Base-by-base conservation (phyloP, 2,888 invertebrate species). In the Meghimatium bilineatum region DNA sequence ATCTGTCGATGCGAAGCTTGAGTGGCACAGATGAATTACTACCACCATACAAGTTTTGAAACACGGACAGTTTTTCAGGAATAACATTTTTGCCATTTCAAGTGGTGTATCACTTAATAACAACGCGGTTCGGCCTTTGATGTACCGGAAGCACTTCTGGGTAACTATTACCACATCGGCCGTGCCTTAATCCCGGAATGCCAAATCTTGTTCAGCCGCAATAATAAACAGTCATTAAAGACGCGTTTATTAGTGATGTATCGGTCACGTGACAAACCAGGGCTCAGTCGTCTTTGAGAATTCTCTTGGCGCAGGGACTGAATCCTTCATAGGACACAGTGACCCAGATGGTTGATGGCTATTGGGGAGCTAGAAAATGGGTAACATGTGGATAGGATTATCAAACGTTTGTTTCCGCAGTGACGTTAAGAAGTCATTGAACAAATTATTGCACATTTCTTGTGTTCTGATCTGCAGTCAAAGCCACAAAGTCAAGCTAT, bases 141-240 rank as follows among this genome's bases (percentile, higher is more conserved):
- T 77, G 63, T 77, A 60, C 63, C 63, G 77, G 77, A 77, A 77
- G 77, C 38, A 20, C 36, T 63, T 77, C 38, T 60, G n/a, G 32
- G 77, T 5, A 77, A 60, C 77, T 38, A 77, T 77, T 77, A 77
- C 77, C 77, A 60, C 77, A 63, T 63, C 38, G 63, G 63, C 63
- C 77, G n/a, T n/a, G 36, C 36, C 20, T 38, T 77, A 77, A 77
- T 77, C 77, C 63, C 17, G 63, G 63, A 63, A 77, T 63, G 60
- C 77, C 29, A 36, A 38, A 26, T 34, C 63, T 38, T 63, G 32
- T 77, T 63, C 10, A 77, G 36, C 63, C 77, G 36, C 77, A 77
- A 77, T 60, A 77, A 63, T 77, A 77, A 77, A 63, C 36, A n/a
- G 0, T 34, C 75, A 77, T 77, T 63, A 77, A 77, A 77, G 63